Base-by-base conservation (phyloP, 2,113 vertebrate species). In the Mus pahari region DNA sequence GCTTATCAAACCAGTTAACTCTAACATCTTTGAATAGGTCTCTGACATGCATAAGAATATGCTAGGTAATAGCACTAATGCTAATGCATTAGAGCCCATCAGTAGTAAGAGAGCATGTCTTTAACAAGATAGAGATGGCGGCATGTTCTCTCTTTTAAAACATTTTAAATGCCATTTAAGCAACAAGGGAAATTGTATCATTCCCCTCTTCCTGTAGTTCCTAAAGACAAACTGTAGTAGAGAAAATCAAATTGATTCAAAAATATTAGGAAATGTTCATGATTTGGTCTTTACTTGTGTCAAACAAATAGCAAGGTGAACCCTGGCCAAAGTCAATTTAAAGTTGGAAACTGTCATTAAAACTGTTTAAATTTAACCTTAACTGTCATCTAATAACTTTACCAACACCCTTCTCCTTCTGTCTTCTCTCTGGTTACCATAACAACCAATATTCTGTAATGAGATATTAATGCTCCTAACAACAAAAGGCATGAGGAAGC, bases 361-460 rank as follows among this genome's bases (percentile, higher is more conserved):
- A 70, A 82, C 28, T 45, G 5, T 86, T 96, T 90, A 78, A 87
- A 24, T 78, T 81, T 83, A 82, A 82, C 14, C 24, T 83, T 83
- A 66, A 83, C 36, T 77, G 33, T 92, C 64, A 91, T 77, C 74
- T 84, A 42, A 53, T 45, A 75, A 84, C 33, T 86, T 96, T 48
- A n/a, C 17, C 55, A 93, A 39, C 55, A n/a, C 0, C n/a, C 28
- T 73, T 19, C 17, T 62, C 16, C 45, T 79, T 68, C 55, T 74
- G 14, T 74, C 91, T 89, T 86, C 2, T 53, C 26, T 74, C 6
- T 26, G 89, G 42, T 93, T 53, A 91, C 42, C 22, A 53, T 81
- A 74, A 91, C 19, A 91, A 91, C n/a, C 16, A 89, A 66, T 39
- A 93, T 88, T 88, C 20, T 68, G 20, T 88, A 89, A 78, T 89